phyloP scores from a whole-genome alignment of 1,140 invertebrate genomes.

The Harpegnathos saltator region DNA sequence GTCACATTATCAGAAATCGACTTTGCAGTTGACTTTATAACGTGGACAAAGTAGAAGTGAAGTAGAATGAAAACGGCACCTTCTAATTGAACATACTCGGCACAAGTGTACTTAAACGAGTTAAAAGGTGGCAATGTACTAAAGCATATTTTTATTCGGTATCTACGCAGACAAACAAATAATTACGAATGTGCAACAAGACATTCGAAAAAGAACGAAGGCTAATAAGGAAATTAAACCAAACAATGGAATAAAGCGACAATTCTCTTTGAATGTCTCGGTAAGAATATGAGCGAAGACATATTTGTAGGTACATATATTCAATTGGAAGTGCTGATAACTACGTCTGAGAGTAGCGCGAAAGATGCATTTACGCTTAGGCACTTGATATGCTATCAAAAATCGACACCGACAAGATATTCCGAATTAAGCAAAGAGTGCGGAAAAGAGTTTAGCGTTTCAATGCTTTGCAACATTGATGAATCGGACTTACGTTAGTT shows the following conservation, averaged over 20 bases:
- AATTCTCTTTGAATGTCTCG: conserved; percentile 1
- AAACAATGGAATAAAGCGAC: conserved; percentile 4
- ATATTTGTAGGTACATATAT: neutral
- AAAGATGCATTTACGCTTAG: conserved; percentile 46
- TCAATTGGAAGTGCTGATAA: conserved; percentile 9
- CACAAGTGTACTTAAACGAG: conserved; percentile 60
- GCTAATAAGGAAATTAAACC: conserved; percentile 14
- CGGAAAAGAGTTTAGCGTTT: conserved; percentile 28
- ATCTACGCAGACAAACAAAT: conserved; percentile 33
- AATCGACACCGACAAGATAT: conserved; percentile 31
- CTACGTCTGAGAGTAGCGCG: neutral
- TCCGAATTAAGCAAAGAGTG: conserved; percentile 24
- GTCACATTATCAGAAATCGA: neutral
- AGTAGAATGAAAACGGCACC: conserved; percentile 28
- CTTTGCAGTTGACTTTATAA: conserved; percentile 20
- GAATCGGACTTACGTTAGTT: neutral
- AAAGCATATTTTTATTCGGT: conserved; percentile 51
- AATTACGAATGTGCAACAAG: conserved; percentile 30
- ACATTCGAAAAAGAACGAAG: conserved; percentile 21
- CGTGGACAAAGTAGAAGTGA: conserved; percentile 16
- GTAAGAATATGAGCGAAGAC: neutral
- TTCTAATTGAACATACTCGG: conserved; percentile 54
- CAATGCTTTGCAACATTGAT: conserved; percentile 41
- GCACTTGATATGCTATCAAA: conserved; percentile 6
- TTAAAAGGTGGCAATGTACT: conserved; percentile 27